A percentile compares a stretch with the other conserved stretches of the same genome.
Evolutionary conservation across 2,888 invertebrate species (phyloP).

Genomic region (Metacarcinus magister): DNA sequence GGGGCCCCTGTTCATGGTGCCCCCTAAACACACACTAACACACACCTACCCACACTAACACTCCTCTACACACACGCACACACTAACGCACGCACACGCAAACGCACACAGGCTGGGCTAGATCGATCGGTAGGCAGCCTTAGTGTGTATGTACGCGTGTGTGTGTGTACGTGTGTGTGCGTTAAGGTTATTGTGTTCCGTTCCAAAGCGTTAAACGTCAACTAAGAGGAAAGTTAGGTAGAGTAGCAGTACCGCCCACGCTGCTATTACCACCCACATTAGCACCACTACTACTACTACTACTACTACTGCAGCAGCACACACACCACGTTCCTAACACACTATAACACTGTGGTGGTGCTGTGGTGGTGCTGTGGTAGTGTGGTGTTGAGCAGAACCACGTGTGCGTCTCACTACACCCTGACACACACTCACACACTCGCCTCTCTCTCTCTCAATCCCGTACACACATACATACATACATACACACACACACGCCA

Average conservation of each 20-base stretch:
- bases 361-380: not conserved
- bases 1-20: not conserved
- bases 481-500: conserved; percentile 58
- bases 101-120: not conserved
- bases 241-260: conserved; percentile 89
- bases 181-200: too few species aligned
- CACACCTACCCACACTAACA: not conserved
- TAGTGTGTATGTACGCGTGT: not conserved
- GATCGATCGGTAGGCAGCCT: not conserved
- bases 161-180: too few species aligned
- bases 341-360: not conserved
- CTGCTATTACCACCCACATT: conserved; percentile 86
- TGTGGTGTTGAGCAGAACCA: not conserved
- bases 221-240: conserved; percentile 89
- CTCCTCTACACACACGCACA: too few species aligned
- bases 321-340: not conserved
- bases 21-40: not conserved
- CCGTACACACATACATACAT: conserved; percentile 64
- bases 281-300: not conserved
- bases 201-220: conserved; percentile 87
- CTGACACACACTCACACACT: not conserved
- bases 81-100: not conserved
- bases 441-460: not conserved
- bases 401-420: not conserved
- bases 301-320: not conserved